Conservation (phyloP, 1,140 invertebrate genomes). For the Medauroidea extradentata region DNA sequence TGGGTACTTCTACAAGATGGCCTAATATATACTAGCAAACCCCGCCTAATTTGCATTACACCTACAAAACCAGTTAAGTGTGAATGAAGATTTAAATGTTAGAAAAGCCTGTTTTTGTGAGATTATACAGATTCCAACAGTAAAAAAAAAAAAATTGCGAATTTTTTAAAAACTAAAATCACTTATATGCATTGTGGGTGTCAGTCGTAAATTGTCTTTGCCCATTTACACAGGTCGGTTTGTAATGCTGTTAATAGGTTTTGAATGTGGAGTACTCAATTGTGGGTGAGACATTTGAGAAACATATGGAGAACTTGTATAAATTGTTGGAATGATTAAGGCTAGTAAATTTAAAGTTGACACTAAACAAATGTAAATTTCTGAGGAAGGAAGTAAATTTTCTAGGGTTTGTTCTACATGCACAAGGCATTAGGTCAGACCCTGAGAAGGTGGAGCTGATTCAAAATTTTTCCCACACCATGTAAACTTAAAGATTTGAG, state of each 20-base stretch:
- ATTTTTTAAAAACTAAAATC: background rate
- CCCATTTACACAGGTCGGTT: background rate
- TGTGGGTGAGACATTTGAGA: no score
- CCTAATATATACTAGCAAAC: background rate
- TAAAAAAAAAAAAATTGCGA: background rate
- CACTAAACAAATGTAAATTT: no score
- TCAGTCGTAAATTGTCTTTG: background rate
- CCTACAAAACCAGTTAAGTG: background rate
- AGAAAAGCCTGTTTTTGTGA: background rate
- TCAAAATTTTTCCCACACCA: no score
- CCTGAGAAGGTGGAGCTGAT: no score
- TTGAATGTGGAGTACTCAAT: background rate
- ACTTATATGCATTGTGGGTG: background rate
- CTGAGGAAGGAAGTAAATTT: no score
- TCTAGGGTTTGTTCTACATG: no score
- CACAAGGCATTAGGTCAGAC: no score
- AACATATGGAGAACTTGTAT: no score
- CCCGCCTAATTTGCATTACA: background rate
- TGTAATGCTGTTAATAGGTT: background rate
- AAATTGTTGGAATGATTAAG: no score
- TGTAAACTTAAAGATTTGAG: no score
- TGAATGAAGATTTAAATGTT: no score
- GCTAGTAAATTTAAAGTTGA: no score
- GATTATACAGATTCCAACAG: conserved; percentile 1
- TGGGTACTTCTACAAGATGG: background rate